Evolutionary conservation across 92 coral and sea anemone genomes (phyloP), one percentile per base, ranked within the genome.

Genomic region (Chrysogorgia sp.): DNA sequence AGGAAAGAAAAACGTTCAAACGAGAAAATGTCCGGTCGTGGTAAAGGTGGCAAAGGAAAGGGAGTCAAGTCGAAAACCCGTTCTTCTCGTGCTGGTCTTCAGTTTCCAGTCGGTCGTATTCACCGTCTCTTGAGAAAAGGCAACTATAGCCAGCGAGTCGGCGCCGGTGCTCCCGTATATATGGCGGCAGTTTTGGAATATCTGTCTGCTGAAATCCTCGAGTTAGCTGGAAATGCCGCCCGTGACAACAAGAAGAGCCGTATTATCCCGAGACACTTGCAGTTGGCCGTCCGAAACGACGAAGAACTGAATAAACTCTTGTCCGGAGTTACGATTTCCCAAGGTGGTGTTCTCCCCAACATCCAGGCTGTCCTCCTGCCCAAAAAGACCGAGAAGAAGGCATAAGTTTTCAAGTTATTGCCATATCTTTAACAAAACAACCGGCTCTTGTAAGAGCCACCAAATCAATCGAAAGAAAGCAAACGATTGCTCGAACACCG

Each of bases 291-390:
- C 60, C 68, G 86, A n/a, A 83, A 83, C 77, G 87, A 83, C 78
- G 87, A 83, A 53, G 87, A 83, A 33, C 67, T 83, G 82, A 83
- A 83, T 83, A 83, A 76, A 74, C 83, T 83, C 26, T 71, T 83
- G 50, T 58, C 67, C 32, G 87, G 87, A 19, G 87, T 83, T 10
- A 83, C 83, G 23, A 83, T 83, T 40, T 83, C 87, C 24, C 87
- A 83, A 58, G 87, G 83, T 61, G 87, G 87, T 83, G 87, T 83
- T 25, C 60, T 86, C 72, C 90, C 87, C 67, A 86, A 86, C 84
- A 89, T 89, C 88, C 93, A 89, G 81, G 93, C 93, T 74, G 93
- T 89, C 26, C 90, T 89, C 77, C 90, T 89, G 70, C 90, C 93
- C 88, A 89, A 89, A 86, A 89, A 90, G 87, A 63, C 92, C 76